Evolutionary conservation across 1,140 invertebrate species (phyloP).

Genomic region (Papilio aristodemus): DNA sequence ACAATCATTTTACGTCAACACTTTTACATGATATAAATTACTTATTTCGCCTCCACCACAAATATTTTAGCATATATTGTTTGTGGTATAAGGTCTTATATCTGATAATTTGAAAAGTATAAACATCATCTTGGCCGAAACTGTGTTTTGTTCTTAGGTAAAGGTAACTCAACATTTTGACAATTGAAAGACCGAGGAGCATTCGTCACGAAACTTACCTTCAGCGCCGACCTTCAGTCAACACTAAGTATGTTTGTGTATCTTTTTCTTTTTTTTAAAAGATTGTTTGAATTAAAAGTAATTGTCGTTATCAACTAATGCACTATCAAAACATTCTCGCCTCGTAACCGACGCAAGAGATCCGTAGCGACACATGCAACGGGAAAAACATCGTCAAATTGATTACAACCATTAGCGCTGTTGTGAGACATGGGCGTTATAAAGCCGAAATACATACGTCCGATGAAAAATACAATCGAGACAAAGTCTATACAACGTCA

Average conservation of each 20-base stretch:
- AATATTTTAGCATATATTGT: too few relatives aligned
- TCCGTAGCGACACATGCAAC: neutral
- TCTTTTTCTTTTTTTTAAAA: neutral
- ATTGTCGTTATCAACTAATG: conserved; percentile 26
- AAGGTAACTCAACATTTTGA: neutral
- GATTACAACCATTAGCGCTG: conserved; percentile 41
- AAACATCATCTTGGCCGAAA: too few relatives aligned
- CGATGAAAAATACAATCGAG: conserved; percentile 41
- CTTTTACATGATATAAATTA: too few relatives aligned
- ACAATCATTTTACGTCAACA: too few relatives aligned
- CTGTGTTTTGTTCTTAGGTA: neutral
- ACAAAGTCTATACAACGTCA: conserved; percentile 37
- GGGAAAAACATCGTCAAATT: conserved; percentile 39
- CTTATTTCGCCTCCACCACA: too few relatives aligned
- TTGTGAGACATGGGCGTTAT: conserved; percentile 43
- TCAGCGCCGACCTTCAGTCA: neutral
- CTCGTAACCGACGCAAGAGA: neutral
- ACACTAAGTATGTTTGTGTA: neutral
- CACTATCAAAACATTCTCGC: conserved; percentile 12
- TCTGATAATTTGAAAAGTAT: too few relatives aligned
- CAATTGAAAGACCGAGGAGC: neutral
- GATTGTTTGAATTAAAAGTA: conserved; percentile 15
- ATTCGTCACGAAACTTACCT: neutral
- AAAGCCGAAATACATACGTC: conserved; percentile 42
- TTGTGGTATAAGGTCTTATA: too few relatives aligned